phyloP scores from a whole-genome alignment of 2,113 vertebrate genomes.

The Zosterops lateralis region DNA sequence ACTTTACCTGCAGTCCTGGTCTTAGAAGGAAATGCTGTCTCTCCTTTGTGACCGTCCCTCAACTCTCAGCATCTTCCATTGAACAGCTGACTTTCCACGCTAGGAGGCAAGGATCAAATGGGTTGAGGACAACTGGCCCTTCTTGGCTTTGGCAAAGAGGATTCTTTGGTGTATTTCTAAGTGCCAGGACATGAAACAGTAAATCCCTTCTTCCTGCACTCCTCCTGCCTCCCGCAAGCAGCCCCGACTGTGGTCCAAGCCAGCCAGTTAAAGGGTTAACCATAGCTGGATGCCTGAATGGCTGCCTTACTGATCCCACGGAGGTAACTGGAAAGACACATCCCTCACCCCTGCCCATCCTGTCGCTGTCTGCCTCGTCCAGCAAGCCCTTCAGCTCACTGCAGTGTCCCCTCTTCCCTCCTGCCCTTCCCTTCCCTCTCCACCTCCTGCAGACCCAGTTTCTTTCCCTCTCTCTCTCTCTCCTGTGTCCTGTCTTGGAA shows the following conservation, averaged over 20 bases:
- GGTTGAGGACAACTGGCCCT: constrained; percentile 44
- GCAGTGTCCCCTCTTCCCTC: not conserved
- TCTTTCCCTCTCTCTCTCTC: not conserved
- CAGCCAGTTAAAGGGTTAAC: constrained; percentile 63
- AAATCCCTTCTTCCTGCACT: constrained; percentile 38
- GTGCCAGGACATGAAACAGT: constrained; percentile 62
- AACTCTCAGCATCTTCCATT: not conserved
- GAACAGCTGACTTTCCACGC: not conserved
- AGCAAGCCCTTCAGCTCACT: not conserved
- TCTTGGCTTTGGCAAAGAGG: constrained; percentile 44
- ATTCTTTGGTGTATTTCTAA: constrained; percentile 61
- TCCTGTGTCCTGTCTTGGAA: not conserved
- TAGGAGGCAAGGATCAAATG: constrained; percentile 25
- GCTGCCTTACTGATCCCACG: constrained; percentile 77
- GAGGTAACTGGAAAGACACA: constrained; percentile 69
- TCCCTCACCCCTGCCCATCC: not conserved
- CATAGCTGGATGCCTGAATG: constrained; percentile 71
- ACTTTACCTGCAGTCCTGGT: not conserved
- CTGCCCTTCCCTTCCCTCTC: not conserved
- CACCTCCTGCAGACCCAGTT: not conserved
- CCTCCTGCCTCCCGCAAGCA: constrained; percentile 52
- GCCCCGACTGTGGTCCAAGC: constrained; percentile 21
- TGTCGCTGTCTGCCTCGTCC: not conserved
- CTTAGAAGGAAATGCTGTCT: constrained; percentile 18
- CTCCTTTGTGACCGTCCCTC: not conserved